Evolutionary conservation across 2,888 invertebrate genomes (phyloP), one percentile per base, ranked within the genome.

Genomic region (Pheosia tremula): DNA sequence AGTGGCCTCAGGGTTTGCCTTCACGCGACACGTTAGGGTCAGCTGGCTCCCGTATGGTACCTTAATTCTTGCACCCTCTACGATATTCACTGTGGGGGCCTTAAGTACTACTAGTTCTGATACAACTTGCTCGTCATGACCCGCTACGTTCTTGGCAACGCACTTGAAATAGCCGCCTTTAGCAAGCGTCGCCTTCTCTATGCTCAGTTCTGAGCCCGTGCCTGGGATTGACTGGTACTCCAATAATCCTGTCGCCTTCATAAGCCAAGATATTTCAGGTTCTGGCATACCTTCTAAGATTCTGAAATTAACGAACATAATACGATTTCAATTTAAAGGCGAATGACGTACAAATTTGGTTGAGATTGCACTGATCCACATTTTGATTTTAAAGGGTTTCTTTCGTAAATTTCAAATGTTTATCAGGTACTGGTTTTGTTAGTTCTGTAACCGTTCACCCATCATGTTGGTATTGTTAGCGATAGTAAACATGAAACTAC

Each of bases 161-260:
- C 59, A 59, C 45, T 45, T 59, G 45, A 54, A 59, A 11, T n/a
- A 37, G 4, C 59, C 59, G 37, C 36, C 47, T 9, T 54, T 37
- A 5, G 53, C 24, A 41, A 59, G 36, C 11, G 54, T 45, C 3
- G 59, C 38, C n/a, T 38, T 24, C 38, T 50, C 36, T 24, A 59
- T 59, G 11, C 45, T 43, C 54, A 59, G 45, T 10, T 59, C 54
- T n/a, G 53, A 41, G 8, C 54, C 59, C 24, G 45, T 45, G 13
- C 54, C 53, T 36, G 54, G 43, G n/a, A 59, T 45, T n/a, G 54
- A n/a, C 38, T 36, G 45, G 54, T 45, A 59, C 13, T 43, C 45
- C 7, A 24, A 0, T n/a, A 45, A 41, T 6, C 43, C 54, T 8
- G 45, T 2, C 8, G 45, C 37, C 10, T 37, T 53, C 37, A 53